phyloP scores from a whole-genome alignment of 2,113 vertebrate genomes.

The Myotis lucifugus region DNA sequence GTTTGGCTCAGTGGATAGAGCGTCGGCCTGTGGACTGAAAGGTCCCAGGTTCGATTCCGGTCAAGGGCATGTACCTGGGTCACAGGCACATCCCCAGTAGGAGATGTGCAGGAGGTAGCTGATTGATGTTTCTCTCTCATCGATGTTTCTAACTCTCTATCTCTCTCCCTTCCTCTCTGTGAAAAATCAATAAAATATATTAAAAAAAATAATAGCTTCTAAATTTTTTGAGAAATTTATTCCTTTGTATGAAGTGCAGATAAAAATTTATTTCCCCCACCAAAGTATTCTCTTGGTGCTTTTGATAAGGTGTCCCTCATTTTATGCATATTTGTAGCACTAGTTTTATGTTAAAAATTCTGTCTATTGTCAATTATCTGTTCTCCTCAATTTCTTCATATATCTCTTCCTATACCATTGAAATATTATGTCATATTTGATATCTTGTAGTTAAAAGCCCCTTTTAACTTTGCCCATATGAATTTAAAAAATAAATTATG shows the following conservation, averaged over 20 bases:
- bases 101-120: too few relatives aligned
- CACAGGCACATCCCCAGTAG: too few relatives aligned
- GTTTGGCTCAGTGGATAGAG: too few relatives aligned
- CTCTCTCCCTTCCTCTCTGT: too few relatives aligned
- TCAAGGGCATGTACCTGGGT: too few relatives aligned
- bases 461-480: background rate
- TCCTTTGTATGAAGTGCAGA: background rate
- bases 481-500: background rate
- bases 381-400: background rate
- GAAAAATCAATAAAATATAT: too few relatives aligned
- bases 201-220: background rate
- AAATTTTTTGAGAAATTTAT: background rate
- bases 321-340: background rate
- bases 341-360: constrained; percentile 9
- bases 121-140: too few relatives aligned
- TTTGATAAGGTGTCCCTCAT: background rate
- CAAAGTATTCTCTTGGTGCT: background rate
- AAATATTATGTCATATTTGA: background rate
- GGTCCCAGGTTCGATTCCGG: too few relatives aligned
- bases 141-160: too few relatives aligned
- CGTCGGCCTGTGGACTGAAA: too few relatives aligned
- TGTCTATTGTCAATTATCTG: background rate
- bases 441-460: background rate
- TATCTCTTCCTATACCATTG: background rate
- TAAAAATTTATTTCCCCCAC: background rate